phyloP scores from a whole-genome alignment of 2,888 invertebrate genomes.

The Eudemis profundana region DNA sequence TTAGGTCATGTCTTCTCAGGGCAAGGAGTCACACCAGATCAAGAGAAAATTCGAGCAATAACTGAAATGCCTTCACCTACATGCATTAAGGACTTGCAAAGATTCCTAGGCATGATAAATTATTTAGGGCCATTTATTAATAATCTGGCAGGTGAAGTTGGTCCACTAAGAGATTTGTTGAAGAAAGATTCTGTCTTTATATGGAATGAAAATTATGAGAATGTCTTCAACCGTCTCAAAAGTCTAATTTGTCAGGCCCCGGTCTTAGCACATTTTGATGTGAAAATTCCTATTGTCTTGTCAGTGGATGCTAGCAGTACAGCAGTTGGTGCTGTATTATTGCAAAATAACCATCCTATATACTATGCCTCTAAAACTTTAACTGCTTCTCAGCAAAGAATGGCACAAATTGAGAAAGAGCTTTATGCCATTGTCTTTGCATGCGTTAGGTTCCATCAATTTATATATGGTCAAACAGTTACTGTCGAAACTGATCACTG shows the following conservation, averaged over 20 bases:
- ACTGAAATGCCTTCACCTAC: neutral
- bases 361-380: slow-evolving; percentile 30
- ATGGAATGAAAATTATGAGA: slow-evolving; percentile 14
- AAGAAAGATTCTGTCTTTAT: slow-evolving; percentile 38
- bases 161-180: slow-evolving; percentile 27
- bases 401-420: slow-evolving; percentile 32
- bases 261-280: too few species aligned
- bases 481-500: slow-evolving; percentile 37
- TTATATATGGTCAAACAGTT: slow-evolving; percentile 33
- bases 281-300: too few species aligned
- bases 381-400: slow-evolving; percentile 15
- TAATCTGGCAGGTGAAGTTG: neutral
- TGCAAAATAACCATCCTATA: slow-evolving; percentile 29
- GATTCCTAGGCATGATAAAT: neutral
- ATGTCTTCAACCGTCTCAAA: too few species aligned
- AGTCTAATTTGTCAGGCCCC: too few species aligned
- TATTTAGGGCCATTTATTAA: neutral
- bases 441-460: slow-evolving; percentile 30
- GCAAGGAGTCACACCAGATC: slow-evolving; percentile 24
- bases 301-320: too few species aligned
- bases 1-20: slow-evolving; percentile 45
- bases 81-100: neutral
- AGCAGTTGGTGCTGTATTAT: slow-evolving; percentile 7
- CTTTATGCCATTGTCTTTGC: neutral
- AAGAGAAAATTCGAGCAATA: neutral